These are phyloP conservation scores for Drosophila lutescens DNA, from an alignment of 2,888 invertebrate species.

Conservation along the genomic window DNA sequence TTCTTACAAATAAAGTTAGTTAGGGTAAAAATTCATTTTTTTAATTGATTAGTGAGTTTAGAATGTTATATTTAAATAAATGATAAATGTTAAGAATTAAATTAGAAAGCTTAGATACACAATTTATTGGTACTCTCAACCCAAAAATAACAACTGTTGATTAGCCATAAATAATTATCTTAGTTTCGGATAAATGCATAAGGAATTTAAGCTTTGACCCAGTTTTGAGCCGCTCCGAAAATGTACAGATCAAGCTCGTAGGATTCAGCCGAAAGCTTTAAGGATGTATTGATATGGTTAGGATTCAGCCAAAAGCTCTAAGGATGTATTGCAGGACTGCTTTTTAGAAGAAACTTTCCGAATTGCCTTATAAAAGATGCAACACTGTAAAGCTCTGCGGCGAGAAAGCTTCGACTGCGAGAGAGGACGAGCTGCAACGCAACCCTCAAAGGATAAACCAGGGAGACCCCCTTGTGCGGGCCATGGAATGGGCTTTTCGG, in stretches of 20 bases:
- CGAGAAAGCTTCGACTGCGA: constrained; percentile 11
- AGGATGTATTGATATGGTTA: neutral
- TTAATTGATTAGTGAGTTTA: too few species aligned
- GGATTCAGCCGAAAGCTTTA: constrained; percentile 1
- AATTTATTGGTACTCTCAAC: too few species aligned
- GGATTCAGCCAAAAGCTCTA: neutral
- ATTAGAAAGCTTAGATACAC: too few species aligned
- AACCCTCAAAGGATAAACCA: constrained; percentile 34
- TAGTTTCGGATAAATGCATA: constrained; percentile 23
- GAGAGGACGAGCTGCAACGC: constrained; percentile 37
- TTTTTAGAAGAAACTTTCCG: constrained; percentile 1
- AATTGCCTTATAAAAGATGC: constrained; percentile 26
- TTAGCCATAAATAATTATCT: constrained; percentile 4
- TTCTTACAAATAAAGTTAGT: too few species aligned
- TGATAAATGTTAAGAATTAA: too few species aligned
- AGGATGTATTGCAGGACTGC: constrained; percentile 1
- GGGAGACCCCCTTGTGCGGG: constrained; percentile 20
- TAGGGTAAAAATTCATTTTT: too few species aligned
- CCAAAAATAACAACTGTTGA: constrained; percentile 8
- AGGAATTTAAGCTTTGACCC: constrained; percentile 11
- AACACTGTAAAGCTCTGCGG: constrained; percentile 25
- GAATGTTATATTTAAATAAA: too few species aligned
- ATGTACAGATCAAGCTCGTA: neutral
- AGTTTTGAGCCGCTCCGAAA: constrained; percentile 7
- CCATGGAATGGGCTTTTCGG: constrained; percentile 48